phyloP scores from a whole-genome alignment of 1,140 invertebrate genomes.

The Myzus persicae region DNA sequence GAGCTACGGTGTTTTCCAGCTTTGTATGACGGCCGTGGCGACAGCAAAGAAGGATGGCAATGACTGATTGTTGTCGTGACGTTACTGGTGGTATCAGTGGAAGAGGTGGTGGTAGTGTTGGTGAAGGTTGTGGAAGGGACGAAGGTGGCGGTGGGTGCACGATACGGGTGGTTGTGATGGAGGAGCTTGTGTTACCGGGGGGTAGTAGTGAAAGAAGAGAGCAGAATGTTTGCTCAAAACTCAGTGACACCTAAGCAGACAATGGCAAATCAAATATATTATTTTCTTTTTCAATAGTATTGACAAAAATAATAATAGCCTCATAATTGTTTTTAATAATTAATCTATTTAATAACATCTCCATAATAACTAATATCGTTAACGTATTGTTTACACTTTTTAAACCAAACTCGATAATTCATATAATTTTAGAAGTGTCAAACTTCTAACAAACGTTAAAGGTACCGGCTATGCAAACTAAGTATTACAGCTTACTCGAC shows the following conservation, averaged over 20 bases:
- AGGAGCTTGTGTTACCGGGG: not conserved
- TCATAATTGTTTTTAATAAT: not conserved
- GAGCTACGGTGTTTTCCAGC: not conserved
- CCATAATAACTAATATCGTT: not conserved
- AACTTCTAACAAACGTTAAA: not conserved
- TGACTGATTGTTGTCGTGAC: slow-evolving; percentile 9
- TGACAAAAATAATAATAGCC: not conserved
- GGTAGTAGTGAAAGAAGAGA: not conserved
- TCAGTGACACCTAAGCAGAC: not conserved
- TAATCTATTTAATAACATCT: not conserved
- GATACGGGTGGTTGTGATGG: not conserved
- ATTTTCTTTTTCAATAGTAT: not conserved
- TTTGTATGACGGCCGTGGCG: not conserved
- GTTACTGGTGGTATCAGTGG: not conserved
- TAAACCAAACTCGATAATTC: not conserved
- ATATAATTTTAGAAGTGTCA: not conserved
- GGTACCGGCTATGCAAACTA: not conserved
- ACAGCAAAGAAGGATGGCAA: not conserved
- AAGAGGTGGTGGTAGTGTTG: not conserved
- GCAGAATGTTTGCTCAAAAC: not conserved
- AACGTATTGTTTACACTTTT: not conserved
- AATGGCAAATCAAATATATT: not conserved
- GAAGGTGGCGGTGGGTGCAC: not conserved
- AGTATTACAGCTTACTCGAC: not conserved
- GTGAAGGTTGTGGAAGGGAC: not conserved